phyloP scores from a whole-genome alignment of 1,140 invertebrate genomes.

The Antheraea mylitta region DNA sequence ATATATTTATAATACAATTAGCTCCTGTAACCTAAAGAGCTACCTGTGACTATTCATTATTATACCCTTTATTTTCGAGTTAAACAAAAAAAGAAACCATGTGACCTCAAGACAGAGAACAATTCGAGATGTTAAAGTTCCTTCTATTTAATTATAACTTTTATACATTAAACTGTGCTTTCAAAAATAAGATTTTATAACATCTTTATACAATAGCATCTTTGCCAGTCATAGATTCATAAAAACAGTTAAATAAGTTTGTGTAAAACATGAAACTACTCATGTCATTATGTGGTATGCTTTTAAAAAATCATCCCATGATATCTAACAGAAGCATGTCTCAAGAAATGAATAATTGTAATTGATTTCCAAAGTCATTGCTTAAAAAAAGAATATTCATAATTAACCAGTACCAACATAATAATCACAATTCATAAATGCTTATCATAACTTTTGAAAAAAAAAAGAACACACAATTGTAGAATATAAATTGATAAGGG shows the following conservation, averaged over 20 bases:
- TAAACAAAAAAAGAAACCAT: conserved; percentile 42
- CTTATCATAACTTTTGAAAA: conserved; percentile 15
- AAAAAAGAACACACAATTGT: conserved; percentile 51
- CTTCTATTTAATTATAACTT: too few relatives aligned
- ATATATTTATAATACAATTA: conserved; percentile 69
- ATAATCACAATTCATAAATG: conserved; percentile 40
- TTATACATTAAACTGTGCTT: too few relatives aligned
- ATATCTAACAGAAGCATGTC: conserved; percentile 18
- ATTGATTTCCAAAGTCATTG: conserved; percentile 51
- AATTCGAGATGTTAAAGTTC: conserved; percentile 24
- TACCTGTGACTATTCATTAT: conserved; percentile 59
- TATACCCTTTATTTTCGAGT: conserved; percentile 43
- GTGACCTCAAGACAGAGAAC: conserved; percentile 20
- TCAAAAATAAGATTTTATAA: too few relatives aligned
- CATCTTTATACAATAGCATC: too few relatives aligned
- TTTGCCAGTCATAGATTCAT: too few relatives aligned
- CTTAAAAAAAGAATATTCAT: conserved; percentile 25
- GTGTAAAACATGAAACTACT: too few relatives aligned
- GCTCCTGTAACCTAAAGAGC: conserved; percentile 59
- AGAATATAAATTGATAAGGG: conserved; percentile 26
- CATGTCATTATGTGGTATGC: too few relatives aligned
- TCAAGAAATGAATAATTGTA: neutral
- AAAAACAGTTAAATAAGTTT: too few relatives aligned
- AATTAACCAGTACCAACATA: conserved; percentile 28
- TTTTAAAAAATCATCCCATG: neutral